These are phyloP conservation scores for Phasianus colchicus DNA, from an alignment of 2,113 vertebrate genomes.

Conservation along the genomic window DNA sequence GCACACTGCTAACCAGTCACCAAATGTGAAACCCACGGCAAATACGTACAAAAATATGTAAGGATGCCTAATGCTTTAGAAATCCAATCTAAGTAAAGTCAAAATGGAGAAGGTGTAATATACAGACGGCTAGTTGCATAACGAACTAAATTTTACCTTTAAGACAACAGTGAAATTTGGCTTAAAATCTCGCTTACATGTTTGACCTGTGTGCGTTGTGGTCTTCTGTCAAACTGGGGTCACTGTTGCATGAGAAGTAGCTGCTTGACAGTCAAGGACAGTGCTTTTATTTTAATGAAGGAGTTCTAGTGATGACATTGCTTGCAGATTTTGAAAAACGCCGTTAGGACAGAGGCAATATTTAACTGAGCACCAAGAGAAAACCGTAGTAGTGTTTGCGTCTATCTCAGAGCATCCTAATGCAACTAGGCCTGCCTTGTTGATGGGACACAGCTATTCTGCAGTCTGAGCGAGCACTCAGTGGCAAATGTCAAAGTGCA, in stretches of 20 bases:
- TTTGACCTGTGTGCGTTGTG: conserved; percentile 76
- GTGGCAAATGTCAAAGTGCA: conserved; percentile 67
- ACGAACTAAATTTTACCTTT: conserved; percentile 76
- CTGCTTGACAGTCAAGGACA: conserved; percentile 75
- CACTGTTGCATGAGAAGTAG: conserved; percentile 81
- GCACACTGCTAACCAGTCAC: conserved; percentile 87
- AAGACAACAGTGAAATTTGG: conserved; percentile 81
- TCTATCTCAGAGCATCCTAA: conserved; percentile 79
- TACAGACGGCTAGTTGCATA: conserved; percentile 85
- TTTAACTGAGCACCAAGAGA: conserved; percentile 69
- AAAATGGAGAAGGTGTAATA: conserved; percentile 88
- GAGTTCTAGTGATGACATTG: conserved; percentile 76
- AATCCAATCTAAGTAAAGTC: conserved; percentile 81
- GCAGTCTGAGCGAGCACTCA: conserved; percentile 74
- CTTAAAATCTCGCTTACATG: conserved; percentile 75
- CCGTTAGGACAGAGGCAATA: conserved; percentile 75
- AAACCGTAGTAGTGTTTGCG: conserved; percentile 70
- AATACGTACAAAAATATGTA: conserved; percentile 69
- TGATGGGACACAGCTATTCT: conserved; percentile 71
- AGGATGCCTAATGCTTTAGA: conserved; percentile 74
- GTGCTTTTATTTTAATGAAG: conserved; percentile 78
- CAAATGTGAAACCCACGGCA: conserved; percentile 81
- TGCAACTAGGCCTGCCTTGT: conserved; percentile 80
- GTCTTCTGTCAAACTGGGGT: conserved; percentile 82
- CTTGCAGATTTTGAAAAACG: conserved; percentile 68